These are phyloP conservation scores for Prietella phreatophila DNA, from an alignment of 2,113 vertebrate genomes.

Conservation along the genomic window DNA sequence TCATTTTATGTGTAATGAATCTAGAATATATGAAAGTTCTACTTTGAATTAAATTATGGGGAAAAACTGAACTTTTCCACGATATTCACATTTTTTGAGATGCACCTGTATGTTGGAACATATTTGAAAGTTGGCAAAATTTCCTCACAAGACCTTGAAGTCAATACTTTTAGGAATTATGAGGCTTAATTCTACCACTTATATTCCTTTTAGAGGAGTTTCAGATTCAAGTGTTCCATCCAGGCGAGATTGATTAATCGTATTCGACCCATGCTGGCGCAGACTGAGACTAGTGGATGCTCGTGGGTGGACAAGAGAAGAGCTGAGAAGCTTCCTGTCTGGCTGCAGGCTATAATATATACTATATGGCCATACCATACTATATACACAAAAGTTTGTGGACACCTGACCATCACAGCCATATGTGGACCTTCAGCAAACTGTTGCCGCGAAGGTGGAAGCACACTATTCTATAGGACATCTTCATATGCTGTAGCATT, in stretches of 20 bases:
- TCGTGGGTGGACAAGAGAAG: not conserved
- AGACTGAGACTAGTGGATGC: constrained; percentile 8
- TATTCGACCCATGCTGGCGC: not conserved
- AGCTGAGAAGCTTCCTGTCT: constrained; percentile 3
- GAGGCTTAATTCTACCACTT: not conserved
- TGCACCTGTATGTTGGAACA: not conserved
- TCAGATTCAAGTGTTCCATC: not conserved
- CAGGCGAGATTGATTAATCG: not conserved
- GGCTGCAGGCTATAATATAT: not conserved
- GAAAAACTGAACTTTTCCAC: too few relatives aligned
- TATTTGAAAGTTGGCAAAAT: not conserved
- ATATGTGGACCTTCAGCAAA: not conserved
- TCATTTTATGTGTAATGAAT: too few relatives aligned
- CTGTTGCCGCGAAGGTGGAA: not conserved
- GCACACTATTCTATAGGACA: not conserved
- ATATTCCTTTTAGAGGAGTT: not conserved
- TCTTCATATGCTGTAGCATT: not conserved
- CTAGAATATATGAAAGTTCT: too few relatives aligned
- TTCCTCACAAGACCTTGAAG: not conserved
- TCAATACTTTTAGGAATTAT: not conserved
- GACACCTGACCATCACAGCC: not conserved
- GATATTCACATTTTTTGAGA: too few relatives aligned
- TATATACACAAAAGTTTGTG: not conserved
- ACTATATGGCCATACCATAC: not conserved
- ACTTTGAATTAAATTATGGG: too few relatives aligned